Evolutionary conservation across 1,140 invertebrate genomes (phyloP).

Genomic region (Stratiolaelaps scimitus): DNA sequence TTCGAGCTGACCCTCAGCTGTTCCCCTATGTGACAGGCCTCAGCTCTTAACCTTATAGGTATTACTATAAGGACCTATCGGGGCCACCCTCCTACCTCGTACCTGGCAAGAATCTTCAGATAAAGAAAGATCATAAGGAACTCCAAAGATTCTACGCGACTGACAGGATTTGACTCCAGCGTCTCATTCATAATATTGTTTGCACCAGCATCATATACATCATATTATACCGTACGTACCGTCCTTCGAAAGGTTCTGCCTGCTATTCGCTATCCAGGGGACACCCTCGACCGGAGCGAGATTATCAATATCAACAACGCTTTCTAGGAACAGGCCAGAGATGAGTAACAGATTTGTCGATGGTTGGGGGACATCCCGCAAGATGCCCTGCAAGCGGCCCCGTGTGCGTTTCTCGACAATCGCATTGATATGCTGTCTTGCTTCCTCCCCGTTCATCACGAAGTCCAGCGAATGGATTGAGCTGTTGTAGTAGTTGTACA

Average conservation of each 20-base stretch:
- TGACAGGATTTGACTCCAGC: not conserved
- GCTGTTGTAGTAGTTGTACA: slow-evolving; percentile 37
- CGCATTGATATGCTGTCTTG: slow-evolving; percentile 40
- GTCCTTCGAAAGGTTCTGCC: slow-evolving; percentile 21
- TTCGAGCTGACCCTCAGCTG: too few relatives aligned
- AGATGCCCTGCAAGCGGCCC: slow-evolving; percentile 40
- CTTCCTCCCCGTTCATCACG: slow-evolving; percentile 36
- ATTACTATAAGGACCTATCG: too few relatives aligned
- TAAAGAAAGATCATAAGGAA: too few relatives aligned
- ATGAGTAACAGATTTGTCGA: slow-evolving; percentile 35
- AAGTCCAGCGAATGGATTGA: slow-evolving; percentile 37
- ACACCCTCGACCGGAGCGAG: not conserved
- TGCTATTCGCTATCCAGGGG: not conserved
- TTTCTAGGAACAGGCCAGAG: slow-evolving; percentile 36
- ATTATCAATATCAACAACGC: slow-evolving; percentile 34
- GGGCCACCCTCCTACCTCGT: too few relatives aligned
- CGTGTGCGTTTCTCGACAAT: slow-evolving; percentile 41
- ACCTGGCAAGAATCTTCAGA: too few relatives aligned
- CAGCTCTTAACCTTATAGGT: too few relatives aligned
- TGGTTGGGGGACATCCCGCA: slow-evolving; percentile 34
- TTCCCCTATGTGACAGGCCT: too few relatives aligned
- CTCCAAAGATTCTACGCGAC: too few relatives aligned
- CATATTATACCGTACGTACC: too few relatives aligned
- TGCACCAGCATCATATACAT: too few relatives aligned
- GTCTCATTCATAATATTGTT: too few relatives aligned